Evolutionary conservation across 2,797 vertebrate species (phyloP).

Genomic region (Decapterus maruadsi): DNA sequence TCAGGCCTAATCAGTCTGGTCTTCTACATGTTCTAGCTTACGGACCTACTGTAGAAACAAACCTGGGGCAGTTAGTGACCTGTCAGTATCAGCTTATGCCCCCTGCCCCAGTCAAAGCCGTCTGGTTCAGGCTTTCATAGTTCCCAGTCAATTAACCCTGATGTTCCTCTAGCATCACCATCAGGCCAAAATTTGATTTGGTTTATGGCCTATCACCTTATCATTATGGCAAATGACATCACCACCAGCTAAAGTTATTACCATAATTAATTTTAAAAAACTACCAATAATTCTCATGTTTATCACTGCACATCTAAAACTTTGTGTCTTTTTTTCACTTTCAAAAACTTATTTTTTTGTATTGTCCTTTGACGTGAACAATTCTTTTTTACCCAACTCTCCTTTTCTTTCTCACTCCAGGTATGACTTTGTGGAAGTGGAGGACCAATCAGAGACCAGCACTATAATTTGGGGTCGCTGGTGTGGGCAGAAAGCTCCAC

Average conservation of each 20-base stretch:
- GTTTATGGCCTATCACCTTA: too few species aligned
- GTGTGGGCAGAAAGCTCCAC: slow-evolving; percentile 93
- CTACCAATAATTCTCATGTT: too few species aligned
- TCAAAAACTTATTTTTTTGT: neutral
- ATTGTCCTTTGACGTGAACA: neutral
- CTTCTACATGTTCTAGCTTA: too few species aligned
- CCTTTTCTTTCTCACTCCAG: slow-evolving; percentile 72
- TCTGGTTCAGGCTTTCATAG: too few species aligned
- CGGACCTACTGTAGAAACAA: too few species aligned
- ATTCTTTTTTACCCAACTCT: slow-evolving; percentile 11
- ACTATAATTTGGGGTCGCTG: slow-evolving; percentile 94
- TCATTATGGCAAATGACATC: neutral
- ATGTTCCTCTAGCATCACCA: too few species aligned
- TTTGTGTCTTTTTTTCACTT: neutral
- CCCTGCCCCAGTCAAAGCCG: too few species aligned
- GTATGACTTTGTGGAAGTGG: slow-evolving; percentile 97
- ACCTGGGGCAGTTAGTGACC: too few species aligned
- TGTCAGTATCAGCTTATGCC: too few species aligned
- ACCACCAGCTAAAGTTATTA: neutral
- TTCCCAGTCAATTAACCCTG: too few species aligned
- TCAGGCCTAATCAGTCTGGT: too few species aligned
- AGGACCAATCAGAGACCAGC: slow-evolving; percentile 92
- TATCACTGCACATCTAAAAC: too few species aligned
- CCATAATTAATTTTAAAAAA: neutral
- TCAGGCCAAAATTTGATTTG: neutral